These are phyloP conservation scores for Muscicapa comitata DNA, from an alignment of 2,797 vertebrate genomes.

Conservation along the genomic window DNA sequence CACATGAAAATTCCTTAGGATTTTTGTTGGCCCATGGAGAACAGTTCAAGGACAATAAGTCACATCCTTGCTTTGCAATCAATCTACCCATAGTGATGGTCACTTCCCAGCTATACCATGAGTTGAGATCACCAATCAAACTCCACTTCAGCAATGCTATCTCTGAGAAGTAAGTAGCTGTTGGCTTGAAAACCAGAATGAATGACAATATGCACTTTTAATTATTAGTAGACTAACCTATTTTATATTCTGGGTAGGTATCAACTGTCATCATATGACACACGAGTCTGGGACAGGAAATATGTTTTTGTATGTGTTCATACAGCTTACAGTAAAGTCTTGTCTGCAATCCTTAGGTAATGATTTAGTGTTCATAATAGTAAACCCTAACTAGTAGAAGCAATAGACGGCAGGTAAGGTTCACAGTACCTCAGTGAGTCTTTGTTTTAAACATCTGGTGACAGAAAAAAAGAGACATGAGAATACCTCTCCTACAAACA, in stretches of 20 bases:
- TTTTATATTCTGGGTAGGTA: not conserved
- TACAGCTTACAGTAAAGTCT: not conserved
- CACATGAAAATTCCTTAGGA: not conserved
- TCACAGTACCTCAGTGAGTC: not conserved
- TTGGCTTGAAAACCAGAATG: not conserved
- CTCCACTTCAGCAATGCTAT: not conserved
- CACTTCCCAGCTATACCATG: too few relatives aligned
- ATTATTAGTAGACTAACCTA: not conserved
- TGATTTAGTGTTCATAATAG: rapidly evolving
- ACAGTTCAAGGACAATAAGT: not conserved
- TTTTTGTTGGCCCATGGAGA: not conserved
- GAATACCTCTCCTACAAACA: not conserved
- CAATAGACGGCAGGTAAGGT: not conserved
- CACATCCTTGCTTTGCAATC: not conserved
- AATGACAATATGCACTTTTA: not conserved
- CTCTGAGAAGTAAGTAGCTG: not conserved
- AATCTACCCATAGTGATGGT: rapidly evolving
- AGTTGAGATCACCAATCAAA: not conserved
- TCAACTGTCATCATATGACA: not conserved
- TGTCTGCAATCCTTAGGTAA: not conserved
- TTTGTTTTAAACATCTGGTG: not conserved
- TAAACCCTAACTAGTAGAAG: not conserved
- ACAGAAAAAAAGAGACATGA: not conserved
- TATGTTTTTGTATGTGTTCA: not conserved
- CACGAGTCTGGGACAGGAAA: not conserved